Evolutionary conservation across 1,140 invertebrate genomes (phyloP).

Genomic region (Drosophila pruinosa): DNA sequence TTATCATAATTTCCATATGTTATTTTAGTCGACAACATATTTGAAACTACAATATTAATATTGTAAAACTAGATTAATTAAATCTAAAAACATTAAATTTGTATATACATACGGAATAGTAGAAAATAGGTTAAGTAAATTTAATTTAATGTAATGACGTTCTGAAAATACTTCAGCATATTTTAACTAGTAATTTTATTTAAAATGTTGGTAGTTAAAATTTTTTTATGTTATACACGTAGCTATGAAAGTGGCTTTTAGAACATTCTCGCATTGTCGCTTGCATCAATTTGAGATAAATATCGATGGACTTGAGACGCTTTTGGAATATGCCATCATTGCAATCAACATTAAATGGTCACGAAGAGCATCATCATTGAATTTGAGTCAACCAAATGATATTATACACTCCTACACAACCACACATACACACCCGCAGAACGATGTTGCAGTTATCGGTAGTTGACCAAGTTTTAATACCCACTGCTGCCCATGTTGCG

Average conservation of each 20-base stretch:
- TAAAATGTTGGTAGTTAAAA: too few relatives aligned
- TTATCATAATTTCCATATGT: too few relatives aligned
- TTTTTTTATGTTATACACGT: neutral
- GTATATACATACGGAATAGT: too few relatives aligned
- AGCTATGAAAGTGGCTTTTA: neutral
- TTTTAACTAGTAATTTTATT: too few relatives aligned
- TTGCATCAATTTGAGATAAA: neutral
- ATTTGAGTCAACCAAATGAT: conserved; percentile 1
- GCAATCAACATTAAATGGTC: conserved; percentile 56
- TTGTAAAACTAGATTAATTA: too few relatives aligned
- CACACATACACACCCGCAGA: neutral
- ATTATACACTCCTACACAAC: conserved; percentile 16
- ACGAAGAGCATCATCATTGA: conserved; percentile 12
- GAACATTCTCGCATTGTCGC: neutral
- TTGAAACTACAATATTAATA: too few relatives aligned
- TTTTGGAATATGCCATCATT: conserved; percentile 22
- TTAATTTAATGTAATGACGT: too few relatives aligned
- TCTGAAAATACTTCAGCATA: too few relatives aligned
- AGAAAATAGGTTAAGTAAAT: too few relatives aligned
- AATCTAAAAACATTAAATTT: too few relatives aligned
- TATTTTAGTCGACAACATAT: too few relatives aligned
- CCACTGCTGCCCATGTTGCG: conserved; percentile 65
- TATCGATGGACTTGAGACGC: conserved; percentile 15
- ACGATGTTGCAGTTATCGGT: conserved; percentile 39
- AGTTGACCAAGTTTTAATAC: conserved; percentile 78